A percentile compares a stretch with the other conserved stretches of the same genome.
Evolutionary conservation across 2,113 vertebrate genomes (phyloP).

Genomic region (Mirza zaza): DNA sequence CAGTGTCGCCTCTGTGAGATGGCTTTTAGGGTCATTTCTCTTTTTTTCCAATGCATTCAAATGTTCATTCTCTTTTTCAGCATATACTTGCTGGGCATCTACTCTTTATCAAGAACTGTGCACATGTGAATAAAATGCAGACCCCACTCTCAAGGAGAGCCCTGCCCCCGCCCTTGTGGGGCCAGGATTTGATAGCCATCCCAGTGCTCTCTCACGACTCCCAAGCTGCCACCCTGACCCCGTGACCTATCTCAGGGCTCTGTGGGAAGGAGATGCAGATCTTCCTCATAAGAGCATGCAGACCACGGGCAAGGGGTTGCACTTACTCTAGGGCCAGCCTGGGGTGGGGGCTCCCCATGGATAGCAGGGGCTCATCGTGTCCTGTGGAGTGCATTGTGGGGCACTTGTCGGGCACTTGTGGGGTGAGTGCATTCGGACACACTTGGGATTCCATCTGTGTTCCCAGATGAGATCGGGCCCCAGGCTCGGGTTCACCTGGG

Average conservation of each 20-base stretch:
- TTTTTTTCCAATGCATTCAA: no score
- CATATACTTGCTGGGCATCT: not conserved
- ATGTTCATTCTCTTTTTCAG: not conserved
- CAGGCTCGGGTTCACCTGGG: accelerated
- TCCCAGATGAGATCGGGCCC: not conserved
- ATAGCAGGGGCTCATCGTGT: not conserved
- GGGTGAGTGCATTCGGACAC: not conserved
- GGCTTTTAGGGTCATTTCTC: not conserved
- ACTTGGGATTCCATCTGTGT: not conserved
- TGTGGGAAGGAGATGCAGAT: not conserved
- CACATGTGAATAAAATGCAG: no score
- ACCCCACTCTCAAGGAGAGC: not conserved
- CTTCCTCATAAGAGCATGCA: not conserved
- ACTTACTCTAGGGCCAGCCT: no score
- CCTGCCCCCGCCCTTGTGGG: accelerated
- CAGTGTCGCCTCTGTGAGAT: accelerated
- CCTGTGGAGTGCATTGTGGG: not conserved
- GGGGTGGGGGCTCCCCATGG: not conserved
- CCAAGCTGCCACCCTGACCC: not conserved
- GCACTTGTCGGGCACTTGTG: not conserved
- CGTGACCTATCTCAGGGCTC: not conserved
- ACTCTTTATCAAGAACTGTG: no score
- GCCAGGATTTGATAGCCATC: no score
- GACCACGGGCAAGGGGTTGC: accelerated
- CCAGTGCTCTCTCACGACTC: not conserved